Evolutionary conservation across 2,797 vertebrate genomes (phyloP), one percentile per base, ranked within the genome.

Genomic region (Cheirogaleus major): DNA sequence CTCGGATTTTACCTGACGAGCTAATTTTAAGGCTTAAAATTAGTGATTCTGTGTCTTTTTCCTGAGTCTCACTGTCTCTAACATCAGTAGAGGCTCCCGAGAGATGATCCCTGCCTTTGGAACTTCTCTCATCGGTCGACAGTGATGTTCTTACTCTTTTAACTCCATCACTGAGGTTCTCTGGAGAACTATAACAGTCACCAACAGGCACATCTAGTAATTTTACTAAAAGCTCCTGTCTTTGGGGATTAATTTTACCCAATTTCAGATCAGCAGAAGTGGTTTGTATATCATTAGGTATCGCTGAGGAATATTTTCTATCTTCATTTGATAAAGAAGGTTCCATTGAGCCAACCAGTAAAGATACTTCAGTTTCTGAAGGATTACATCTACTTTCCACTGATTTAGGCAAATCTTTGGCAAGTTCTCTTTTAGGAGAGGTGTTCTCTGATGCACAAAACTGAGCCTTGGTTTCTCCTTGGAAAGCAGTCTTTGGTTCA

Each of bases 371-470:
- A 1, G n/a, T 30, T 32, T 55, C 63, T 63, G 92, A 76, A 79
- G 59, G 55, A 23, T 12, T 32, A 27, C 13, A 27, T 22, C 22
- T 73, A 23, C 63, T 79, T 65, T 89, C 83, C 50, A 35, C 17
- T 22, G 43, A 78, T 25, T 43, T 22, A 69, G 89, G 25, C 63
- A 83, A 43, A 59, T 85, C 79, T 83, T 50, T 80, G 17, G 22
- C 79, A 85, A 80, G 63, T 52, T 76, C 70, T 83, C 7, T 84
- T 80, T 92, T 67, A 83, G 93, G 55, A 92, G n/a, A 59, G 30
- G 69, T n/a, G 65, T 81, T 52, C 41, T 95, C 88, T 52, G 61
- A 93, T 9, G 43, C 45, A 48, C 11, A 32, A 79, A 80, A 32
- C 75, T 3, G 84, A 81, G 93, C 25, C 70, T 7, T 9, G 0